Conservation (phyloP, 1,140 invertebrate species). For the Teleogryllus occipitalis region DNA sequence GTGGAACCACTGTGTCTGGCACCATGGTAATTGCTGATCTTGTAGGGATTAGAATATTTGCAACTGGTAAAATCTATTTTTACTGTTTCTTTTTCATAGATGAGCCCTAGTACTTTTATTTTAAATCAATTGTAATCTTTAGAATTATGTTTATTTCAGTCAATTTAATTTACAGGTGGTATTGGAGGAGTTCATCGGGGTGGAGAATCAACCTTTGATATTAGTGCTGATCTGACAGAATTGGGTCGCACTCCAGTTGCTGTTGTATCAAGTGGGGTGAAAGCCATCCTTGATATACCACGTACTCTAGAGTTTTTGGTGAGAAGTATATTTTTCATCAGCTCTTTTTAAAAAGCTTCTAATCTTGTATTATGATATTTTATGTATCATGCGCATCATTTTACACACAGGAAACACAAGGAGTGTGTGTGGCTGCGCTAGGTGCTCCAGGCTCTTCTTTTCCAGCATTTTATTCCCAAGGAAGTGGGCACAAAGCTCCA, state of each 20-base stretch:
- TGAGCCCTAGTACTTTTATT: not conserved
- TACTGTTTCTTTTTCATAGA: not conserved
- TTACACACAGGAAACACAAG: constrained; percentile 74
- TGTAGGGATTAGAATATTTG: constrained; percentile 85
- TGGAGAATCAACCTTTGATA: constrained; percentile 75
- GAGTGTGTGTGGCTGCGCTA: constrained; percentile 79
- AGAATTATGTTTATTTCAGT: not conserved
- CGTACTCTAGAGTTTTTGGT: constrained; percentile 91
- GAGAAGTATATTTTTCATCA: constrained; percentile 26
- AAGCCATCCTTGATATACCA: constrained; percentile 93
- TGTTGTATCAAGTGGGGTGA: constrained; percentile 91
- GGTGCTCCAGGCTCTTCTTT: constrained; percentile 51
- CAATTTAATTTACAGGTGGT: constrained; percentile 45
- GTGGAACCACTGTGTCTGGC: constrained; percentile 93
- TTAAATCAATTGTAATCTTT: not conserved
- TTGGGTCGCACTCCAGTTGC: constrained; percentile 76
- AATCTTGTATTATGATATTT: not conserved
- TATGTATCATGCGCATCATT: not conserved
- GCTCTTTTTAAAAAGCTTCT: too few species aligned
- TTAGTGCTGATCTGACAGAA: constrained; percentile 92
- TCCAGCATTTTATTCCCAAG: constrained; percentile 82
- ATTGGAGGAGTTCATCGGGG: constrained; percentile 91
- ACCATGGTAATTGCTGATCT: constrained; percentile 79
- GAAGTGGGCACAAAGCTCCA: constrained; percentile 60
- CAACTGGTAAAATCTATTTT: constrained; percentile 55